Evolutionary conservation across 2,113 vertebrate genomes (phyloP), one percentile per base, ranked within the genome.

Genomic region (Triplophysa dalaica): DNA sequence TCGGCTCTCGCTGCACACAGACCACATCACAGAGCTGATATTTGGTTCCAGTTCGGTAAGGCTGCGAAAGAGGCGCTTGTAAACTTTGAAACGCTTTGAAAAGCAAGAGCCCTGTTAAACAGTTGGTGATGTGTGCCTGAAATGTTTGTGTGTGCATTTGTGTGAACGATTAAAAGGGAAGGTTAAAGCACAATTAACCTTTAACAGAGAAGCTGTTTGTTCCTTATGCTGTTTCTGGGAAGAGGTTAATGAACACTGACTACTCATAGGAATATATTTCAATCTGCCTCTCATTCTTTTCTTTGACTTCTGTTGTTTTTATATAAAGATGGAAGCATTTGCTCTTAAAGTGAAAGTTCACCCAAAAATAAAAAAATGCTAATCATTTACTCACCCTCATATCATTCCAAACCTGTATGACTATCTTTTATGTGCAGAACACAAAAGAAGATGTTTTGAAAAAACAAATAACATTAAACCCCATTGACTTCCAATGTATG

Each of bases 171-270:
- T 33, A 77, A 45, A 80, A 65, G 74, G 33, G 81, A 86, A 82
- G 79, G 87, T 79, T 83, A 83, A 86, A 84, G 82, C 81, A 84
- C 63, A 33, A 81, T 90, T 90, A 89, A 90, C 89, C 89, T 89
- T 90, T 87, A 78, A 75, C 67, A 77, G 83, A 70, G 79, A 85
- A 52, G 61, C 68, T 78, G 14, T 54, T 19, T 43, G 19, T 70
- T 50, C 24, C 45, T 19, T 5, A 26, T 17, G 3, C 8, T 17
- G 50, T 70, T 54, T 70, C 48, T 56, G 9, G 12, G 50, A 56
- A 56, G 17, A 2, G n/a, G 69, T 38, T 72, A 56, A 56, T 72
- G 52, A 58, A 56, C 52, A 56, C 26, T 38, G 69, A 58, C 69
- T 33, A 13, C 24, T 56, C 17, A 54, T 58, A 21, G 21, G 22